Conservation (phyloP, 2,888 invertebrate genomes). For the Sisyra terminalis region DNA sequence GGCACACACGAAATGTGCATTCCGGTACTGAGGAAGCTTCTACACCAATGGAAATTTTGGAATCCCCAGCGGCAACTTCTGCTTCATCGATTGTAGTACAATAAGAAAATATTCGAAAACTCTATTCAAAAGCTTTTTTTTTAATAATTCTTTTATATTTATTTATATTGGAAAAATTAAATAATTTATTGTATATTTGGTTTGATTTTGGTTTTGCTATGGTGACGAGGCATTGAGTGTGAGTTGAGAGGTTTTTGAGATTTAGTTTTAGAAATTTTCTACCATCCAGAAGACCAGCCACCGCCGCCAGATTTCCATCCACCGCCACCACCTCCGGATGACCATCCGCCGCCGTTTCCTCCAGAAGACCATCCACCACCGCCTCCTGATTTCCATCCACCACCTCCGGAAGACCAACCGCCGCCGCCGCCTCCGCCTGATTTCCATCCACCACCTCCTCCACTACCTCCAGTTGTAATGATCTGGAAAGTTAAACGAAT, state of each 20-base stretch:
- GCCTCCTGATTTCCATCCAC: not conserved
- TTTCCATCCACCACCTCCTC: constrained; percentile 4
- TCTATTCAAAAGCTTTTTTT: too few relatives aligned
- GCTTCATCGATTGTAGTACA: too few relatives aligned
- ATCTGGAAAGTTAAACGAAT: not conserved
- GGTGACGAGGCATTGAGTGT: constrained; percentile 61
- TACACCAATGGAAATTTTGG: not conserved
- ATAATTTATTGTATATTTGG: not conserved
- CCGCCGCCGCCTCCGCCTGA: not conserved
- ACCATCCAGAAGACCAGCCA: constrained; percentile 4
- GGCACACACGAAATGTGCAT: constrained; percentile 6
- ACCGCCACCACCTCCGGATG: not conserved
- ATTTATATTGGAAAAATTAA: not conserved
- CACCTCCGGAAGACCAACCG: not conserved
- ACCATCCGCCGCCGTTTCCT: constrained; percentile 6
- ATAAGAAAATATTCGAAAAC: too few relatives aligned
- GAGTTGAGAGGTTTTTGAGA: constrained; percentile 61
- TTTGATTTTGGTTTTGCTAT: not conserved
- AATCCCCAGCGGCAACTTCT: too few relatives aligned
- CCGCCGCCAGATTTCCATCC: constrained; percentile 1
- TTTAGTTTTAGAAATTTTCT: not conserved
- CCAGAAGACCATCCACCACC: not conserved
- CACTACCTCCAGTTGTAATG: constrained; percentile 1
- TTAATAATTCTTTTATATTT: not conserved
- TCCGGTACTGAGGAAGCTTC: not conserved